A percentile compares a stretch with the other conserved stretches of the same genome.
phyloP scores from a whole-genome alignment of 1,140 invertebrate species.

The Calephelis virginiensis region DNA sequence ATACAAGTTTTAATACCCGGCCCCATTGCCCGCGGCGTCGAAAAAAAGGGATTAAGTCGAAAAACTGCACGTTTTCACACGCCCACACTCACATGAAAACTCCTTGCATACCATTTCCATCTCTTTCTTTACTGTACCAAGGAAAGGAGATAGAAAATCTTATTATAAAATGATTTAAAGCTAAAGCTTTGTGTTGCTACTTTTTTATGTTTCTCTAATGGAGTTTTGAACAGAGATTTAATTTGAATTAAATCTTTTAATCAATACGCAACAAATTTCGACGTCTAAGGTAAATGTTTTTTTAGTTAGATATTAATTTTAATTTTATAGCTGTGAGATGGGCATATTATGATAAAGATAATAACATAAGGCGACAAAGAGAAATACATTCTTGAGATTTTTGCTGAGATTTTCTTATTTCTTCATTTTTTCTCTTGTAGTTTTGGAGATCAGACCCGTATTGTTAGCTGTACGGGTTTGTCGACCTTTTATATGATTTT shows the following conservation, averaged over 20 bases:
- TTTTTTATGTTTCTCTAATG: slow-evolving; percentile 25
- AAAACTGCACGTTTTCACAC: slow-evolving; percentile 71
- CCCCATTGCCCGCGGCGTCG: slow-evolving; percentile 53
- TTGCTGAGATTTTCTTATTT: no score
- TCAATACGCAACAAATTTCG: slow-evolving; percentile 3
- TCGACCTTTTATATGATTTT: no score
- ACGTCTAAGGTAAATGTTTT: not conserved
- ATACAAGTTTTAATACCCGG: slow-evolving; percentile 72
- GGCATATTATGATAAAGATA: no score
- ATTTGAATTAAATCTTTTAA: slow-evolving; percentile 20
- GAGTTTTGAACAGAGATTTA: slow-evolving; percentile 21
- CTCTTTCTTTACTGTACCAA: slow-evolving; percentile 27
- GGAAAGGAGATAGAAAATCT: slow-evolving; percentile 29
- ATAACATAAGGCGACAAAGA: no score
- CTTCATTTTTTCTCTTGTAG: no score
- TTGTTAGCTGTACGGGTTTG: no score
- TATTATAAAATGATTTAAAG: slow-evolving; percentile 28
- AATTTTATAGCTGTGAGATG: no score
- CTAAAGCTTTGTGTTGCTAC: slow-evolving; percentile 9
- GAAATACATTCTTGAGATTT: no score
- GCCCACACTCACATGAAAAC: slow-evolving; percentile 41
- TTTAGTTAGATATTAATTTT: no score
- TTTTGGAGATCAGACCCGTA: no score
- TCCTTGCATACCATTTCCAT: slow-evolving; percentile 29
- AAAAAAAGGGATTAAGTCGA: slow-evolving; percentile 67